phyloP scores from a whole-genome alignment of 92 coral and sea anemone species.

The Montipora capitata region DNA sequence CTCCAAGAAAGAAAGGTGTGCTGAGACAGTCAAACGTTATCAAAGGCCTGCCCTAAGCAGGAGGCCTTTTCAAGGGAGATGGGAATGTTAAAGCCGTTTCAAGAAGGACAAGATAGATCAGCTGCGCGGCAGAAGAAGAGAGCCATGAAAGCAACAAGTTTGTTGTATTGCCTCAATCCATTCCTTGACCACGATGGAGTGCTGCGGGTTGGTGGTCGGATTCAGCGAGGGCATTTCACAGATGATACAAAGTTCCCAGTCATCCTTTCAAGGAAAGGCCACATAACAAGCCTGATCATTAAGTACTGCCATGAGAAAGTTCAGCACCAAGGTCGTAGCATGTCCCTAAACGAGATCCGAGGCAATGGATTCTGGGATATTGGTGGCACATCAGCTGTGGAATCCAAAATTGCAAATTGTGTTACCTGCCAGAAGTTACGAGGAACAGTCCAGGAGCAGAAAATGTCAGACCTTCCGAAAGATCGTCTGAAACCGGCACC shows the following conservation, averaged over 20 bases:
- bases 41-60: not conserved
- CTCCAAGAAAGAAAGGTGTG: not conserved
- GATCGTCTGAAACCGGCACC: constrained; percentile 10
- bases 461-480: constrained; percentile 14
- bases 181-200: constrained; percentile 9
- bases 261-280: constrained; percentile 41
- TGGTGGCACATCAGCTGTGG: constrained; percentile 14
- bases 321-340: constrained; percentile 17
- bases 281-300: not conserved
- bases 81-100: not conserved
- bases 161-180: constrained; percentile 4
- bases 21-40: constrained; percentile 2
- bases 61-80: not conserved
- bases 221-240: constrained; percentile 14
- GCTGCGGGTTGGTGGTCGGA: constrained; percentile 67
- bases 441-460: constrained; percentile 22
- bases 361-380: constrained; percentile 17
- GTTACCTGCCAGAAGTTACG: constrained; percentile 22
- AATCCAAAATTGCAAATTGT: not conserved
- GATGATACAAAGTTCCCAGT: constrained; percentile 36
- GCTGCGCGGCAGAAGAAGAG: not conserved
- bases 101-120: not conserved
- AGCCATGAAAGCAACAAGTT: not conserved
- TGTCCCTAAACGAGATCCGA: constrained; percentile 18
- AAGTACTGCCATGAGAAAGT: constrained; percentile 21